A percentile compares a stretch with the other conserved stretches of the same genome.
These are phyloP conservation scores for Gryllus bimaculatus DNA, from an alignment of 1,140 invertebrate species.

Conservation along the genomic window DNA sequence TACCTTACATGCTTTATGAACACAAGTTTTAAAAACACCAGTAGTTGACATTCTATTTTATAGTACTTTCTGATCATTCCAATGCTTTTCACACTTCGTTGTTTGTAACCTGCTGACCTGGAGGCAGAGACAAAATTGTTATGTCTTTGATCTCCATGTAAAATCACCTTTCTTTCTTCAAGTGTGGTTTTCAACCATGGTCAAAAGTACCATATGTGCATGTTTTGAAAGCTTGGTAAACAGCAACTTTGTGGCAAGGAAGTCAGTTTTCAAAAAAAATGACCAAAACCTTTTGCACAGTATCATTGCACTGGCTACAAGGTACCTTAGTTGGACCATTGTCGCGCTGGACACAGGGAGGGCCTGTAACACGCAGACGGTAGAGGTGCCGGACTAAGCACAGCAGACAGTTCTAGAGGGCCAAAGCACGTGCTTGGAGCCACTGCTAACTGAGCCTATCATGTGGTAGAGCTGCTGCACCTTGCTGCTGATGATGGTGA, in stretches of 20 bases:
- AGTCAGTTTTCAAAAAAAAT: background rate
- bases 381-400: background rate
- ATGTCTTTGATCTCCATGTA: background rate
- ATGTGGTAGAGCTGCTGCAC: constrained; percentile 12
- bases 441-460: constrained; percentile 17
- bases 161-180: background rate
- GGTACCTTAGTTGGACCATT: background rate
- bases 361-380: background rate
- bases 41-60: background rate
- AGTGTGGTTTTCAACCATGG: background rate
- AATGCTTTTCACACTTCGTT: background rate
- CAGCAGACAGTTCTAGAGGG: background rate
- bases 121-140: background rate
- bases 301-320: background rate
- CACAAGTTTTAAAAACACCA: background rate
- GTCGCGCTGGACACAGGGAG: background rate
- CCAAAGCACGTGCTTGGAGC: background rate
- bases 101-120: background rate
- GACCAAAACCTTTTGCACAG: background rate
- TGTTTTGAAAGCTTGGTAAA: background rate
- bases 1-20: background rate
- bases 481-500: constrained; percentile 7
- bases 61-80: background rate
- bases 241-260: background rate
- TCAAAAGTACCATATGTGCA: background rate